Percentiles rank a stretch among this genome's conserved stretches.
Evolutionary conservation across 1,140 invertebrate genomes (phyloP).

Genomic region (Drosophila chauvacae): DNA sequence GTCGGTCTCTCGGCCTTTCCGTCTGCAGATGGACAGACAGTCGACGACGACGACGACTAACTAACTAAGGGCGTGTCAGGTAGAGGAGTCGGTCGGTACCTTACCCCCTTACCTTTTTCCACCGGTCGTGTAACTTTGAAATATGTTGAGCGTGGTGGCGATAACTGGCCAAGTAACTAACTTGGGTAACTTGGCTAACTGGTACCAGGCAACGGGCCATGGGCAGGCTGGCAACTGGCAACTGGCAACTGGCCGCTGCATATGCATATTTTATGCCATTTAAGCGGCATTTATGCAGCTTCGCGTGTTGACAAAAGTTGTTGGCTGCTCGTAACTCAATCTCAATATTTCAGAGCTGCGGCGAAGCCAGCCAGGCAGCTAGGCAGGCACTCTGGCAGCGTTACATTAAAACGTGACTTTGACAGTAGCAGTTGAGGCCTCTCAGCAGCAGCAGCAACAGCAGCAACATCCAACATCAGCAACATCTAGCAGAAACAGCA

Average conservation of each 20-base stretch:
- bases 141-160: slow-evolving; percentile 76
- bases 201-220: slow-evolving; percentile 38
- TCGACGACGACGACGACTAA: slow-evolving; percentile 61
- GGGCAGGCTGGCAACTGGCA: slow-evolving; percentile 18
- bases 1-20: slow-evolving; percentile 11
- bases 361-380: slow-evolving; percentile 22
- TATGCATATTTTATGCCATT: slow-evolving; percentile 82
- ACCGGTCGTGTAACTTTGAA: slow-evolving; percentile 77
- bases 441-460: slow-evolving; percentile 51
- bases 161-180: slow-evolving; percentile 76
- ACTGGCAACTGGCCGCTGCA: slow-evolving; percentile 55
- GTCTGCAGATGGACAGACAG: slow-evolving; percentile 40
- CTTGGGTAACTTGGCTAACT: slow-evolving; percentile 46
- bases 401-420: slow-evolving; percentile 81
- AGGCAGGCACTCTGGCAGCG: slow-evolving; percentile 47
- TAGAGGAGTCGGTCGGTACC: slow-evolving; percentile 30
- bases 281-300: slow-evolving; percentile 81
- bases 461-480: slow-evolving; percentile 35
- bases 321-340: slow-evolving; percentile 81
- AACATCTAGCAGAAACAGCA: slow-evolving; percentile 23
- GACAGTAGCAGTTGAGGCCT: slow-evolving; percentile 77
- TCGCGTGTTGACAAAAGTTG: slow-evolving; percentile 81
- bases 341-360: slow-evolving; percentile 72
- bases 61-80: slow-evolving; percentile 79
- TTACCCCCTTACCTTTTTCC: slow-evolving; percentile 8